Base-by-base conservation (phyloP, 2,888 invertebrate genomes). In the Drosophila paramelanica region DNA sequence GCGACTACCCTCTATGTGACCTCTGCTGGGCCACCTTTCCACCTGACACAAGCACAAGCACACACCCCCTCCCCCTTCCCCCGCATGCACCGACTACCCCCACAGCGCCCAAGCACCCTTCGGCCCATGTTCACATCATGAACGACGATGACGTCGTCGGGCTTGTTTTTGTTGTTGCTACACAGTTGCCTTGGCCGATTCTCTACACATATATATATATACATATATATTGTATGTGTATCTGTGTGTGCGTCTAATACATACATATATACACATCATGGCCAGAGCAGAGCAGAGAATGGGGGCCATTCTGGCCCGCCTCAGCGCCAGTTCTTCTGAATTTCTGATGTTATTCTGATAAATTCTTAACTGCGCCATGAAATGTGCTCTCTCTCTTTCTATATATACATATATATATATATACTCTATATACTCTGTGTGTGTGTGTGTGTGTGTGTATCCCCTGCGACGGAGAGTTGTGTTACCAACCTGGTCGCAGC, bases 291-390 rank as follows among this genome's bases (percentile, higher is more conserved):
- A 45, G 43, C 41, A 20, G 17, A 10, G 17, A 17, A 11, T 23
- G 57, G 55, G 13, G 38, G 31, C 31, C 31, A 17, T 17, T 17
- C 17, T 17, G 17, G 17, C 17, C 31, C 31, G 39, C 59, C 47
- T 36, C 77, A 73, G 42, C 64, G 69, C 67, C 73, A 72, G 78
- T 88, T 90, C 84, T 76, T 90, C 89, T 89, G 89, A 89, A 88
- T 88, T 90, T 81, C 86, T 90, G 90, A 90, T 90, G 90, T 89
- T 90, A 79, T 81, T 90, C 88, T 90, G 91, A 91, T 90, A 90
- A 91, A 89, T 88, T 90, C 75, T 65, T 39, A 23, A 45, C 57
- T 61, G 55, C 65, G 43, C 67, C 42, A 64, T 38, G 66, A 17
- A 31, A 27, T 55, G 42, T 39, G 33, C 62, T 42, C 42, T 39